Percentiles rank a stretch among this genome's conserved stretches.
phyloP scores from a whole-genome alignment of 1,140 invertebrate genomes.

The Bombus breviceps region DNA sequence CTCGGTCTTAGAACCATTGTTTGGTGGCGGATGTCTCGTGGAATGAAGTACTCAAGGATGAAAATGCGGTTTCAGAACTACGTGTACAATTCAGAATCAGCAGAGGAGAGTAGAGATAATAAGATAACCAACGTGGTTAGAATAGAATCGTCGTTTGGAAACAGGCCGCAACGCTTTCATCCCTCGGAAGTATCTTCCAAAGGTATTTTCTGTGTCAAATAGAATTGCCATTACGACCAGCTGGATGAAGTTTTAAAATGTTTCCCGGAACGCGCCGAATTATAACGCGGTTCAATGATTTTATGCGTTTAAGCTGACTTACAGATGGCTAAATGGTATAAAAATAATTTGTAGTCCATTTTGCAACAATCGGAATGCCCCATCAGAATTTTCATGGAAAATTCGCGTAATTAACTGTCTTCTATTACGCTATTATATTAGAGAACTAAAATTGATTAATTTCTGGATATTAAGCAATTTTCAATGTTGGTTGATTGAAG shows the following conservation, averaged over 20 bases:
- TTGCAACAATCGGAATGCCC: not conserved
- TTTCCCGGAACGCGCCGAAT: not conserved
- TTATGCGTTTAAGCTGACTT: not conserved
- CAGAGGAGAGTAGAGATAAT: slow-evolving; percentile 57
- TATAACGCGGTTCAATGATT: not conserved
- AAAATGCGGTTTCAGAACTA: slow-evolving; percentile 61
- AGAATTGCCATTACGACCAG: slow-evolving; percentile 24
- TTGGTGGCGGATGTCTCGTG: slow-evolving; percentile 42
- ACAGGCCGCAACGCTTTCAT: slow-evolving; percentile 45
- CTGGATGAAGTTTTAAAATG: slow-evolving; percentile 8
- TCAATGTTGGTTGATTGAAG: too few relatives aligned
- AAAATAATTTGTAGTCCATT: not conserved
- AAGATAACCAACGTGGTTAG: slow-evolving; percentile 64
- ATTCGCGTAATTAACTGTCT: not conserved
- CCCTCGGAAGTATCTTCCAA: slow-evolving; percentile 10
- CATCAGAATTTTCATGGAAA: not conserved
- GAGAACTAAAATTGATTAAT: not conserved
- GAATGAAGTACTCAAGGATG: slow-evolving; percentile 54
- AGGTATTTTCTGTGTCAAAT: slow-evolving; percentile 43
- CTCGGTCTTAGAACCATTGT: slow-evolving; percentile 27
- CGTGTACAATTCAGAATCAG: slow-evolving; percentile 62
- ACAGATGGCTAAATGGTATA: not conserved
- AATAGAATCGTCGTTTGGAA: slow-evolving; percentile 55
- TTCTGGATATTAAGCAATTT: not conserved
- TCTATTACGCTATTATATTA: not conserved